phyloP scores from a whole-genome alignment of 2,888 invertebrate genomes.

The Listrodromus nycthemerus region DNA sequence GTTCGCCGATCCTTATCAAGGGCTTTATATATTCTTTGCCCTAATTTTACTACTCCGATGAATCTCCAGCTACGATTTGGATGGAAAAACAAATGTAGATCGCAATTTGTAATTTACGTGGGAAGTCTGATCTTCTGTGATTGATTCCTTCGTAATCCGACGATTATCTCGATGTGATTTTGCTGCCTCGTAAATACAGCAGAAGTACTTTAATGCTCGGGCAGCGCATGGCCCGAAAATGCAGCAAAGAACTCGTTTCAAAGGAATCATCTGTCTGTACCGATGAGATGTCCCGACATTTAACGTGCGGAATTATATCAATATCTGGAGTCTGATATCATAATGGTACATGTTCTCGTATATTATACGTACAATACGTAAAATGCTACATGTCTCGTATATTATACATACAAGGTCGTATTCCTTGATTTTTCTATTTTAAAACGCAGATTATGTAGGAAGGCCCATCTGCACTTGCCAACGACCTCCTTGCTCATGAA shows the following conservation, averaged over 20 bases:
- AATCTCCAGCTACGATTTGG: neutral
- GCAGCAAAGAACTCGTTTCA: neutral
- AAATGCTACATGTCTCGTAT: conserved; percentile 46
- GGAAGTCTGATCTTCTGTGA: neutral
- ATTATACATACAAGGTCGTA: conserved; percentile 24
- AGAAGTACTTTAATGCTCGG: neutral
- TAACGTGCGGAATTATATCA: conserved; percentile 10
- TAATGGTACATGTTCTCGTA: conserved; percentile 47
- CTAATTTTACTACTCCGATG: neutral
- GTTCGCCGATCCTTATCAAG: neutral
- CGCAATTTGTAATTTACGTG: neutral
- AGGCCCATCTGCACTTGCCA: neutral
- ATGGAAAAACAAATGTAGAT: neutral
- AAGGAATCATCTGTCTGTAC: neutral
- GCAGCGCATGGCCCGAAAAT: neutral
- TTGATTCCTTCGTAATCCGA: conserved; percentile 45
- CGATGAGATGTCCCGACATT: conserved; percentile 2
- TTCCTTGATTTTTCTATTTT: conserved; percentile 71
- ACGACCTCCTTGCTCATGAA: conserved; percentile 70
- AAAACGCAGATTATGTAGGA: conserved; percentile 73
- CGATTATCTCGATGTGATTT: neutral
- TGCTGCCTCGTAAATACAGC: neutral
- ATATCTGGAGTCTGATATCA: conserved; percentile 12
- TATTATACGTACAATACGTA: no score
- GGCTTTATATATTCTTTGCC: neutral